Evolutionary conservation across 2,797 vertebrate genomes (phyloP).

Genomic region (Odontamblyopus rebecca): DNA sequence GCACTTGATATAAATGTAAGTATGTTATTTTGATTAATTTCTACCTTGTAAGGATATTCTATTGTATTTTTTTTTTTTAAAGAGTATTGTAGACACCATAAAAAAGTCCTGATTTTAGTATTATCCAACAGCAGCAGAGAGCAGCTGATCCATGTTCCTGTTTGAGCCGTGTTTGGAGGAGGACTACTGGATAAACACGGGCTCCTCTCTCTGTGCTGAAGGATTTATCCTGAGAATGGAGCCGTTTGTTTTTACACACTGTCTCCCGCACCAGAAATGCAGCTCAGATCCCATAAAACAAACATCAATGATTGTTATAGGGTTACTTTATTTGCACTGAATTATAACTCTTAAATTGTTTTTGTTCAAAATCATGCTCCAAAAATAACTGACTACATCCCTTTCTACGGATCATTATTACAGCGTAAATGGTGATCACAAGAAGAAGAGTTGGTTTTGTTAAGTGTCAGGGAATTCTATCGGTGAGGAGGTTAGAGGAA

Average conservation of each 20-base stretch:
- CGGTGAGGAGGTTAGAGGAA: background rate
- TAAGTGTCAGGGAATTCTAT: background rate
- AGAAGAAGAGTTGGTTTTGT: background rate
- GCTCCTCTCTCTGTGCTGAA: slow-evolving; percentile 46
- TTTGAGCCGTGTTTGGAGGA: slow-evolving; percentile 46
- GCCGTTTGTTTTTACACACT: slow-evolving; percentile 43
- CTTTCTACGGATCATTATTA: background rate
- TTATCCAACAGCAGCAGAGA: slow-evolving; percentile 50
- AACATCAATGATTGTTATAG: slow-evolving; percentile 28
- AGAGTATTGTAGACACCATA: background rate
- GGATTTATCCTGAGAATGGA: slow-evolving; percentile 61
- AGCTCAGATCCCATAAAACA: slow-evolving; percentile 44
- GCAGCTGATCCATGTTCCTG: slow-evolving; percentile 43
- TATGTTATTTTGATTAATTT: too few species aligned
- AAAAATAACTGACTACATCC: background rate
- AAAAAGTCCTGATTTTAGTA: slow-evolving; percentile 18
- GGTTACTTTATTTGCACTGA: slow-evolving; percentile 1
- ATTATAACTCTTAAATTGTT: background rate
- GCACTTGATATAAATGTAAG: background rate
- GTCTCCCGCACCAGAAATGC: slow-evolving; percentile 50
- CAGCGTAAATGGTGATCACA: background rate
- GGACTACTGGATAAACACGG: slow-evolving; percentile 62
- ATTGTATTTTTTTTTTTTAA: background rate
- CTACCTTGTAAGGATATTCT: too few species aligned
- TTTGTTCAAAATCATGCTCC: background rate